Percentiles rank a stretch among this genome's conserved stretches.
Conservation (phyloP, 2,888 invertebrate genomes). For the Tenthredo amoena region DNA sequence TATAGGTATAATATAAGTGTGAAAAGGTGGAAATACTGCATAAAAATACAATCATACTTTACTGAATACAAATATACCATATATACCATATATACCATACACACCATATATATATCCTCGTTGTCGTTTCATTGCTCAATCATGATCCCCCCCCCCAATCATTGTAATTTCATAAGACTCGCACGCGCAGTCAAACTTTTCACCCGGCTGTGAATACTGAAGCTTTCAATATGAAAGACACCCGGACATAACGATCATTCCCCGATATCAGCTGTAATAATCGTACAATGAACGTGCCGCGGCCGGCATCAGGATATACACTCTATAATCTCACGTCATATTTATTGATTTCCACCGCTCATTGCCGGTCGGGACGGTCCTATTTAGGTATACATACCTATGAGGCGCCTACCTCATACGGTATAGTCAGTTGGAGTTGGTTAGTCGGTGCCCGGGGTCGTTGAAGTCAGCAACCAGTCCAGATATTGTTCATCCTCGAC, state of each 20-base stretch:
- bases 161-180: neutral
- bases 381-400: no score
- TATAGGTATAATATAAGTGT: neutral
- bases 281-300: neutral
- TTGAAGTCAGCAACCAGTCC: neutral
- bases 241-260: neutral
- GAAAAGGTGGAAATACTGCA: neutral
- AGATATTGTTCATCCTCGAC: neutral
- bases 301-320: neutral
- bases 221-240: neutral
- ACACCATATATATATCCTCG: neutral
- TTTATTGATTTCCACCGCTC: neutral
- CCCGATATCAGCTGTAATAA: neutral
- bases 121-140: neutral
- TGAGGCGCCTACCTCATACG: no score
- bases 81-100: no score
- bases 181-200: neutral
- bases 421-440: neutral
- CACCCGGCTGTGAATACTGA: neutral
- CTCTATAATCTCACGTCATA: neutral
- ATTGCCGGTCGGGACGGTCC: no score
- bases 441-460: neutral
- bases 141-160: neutral
- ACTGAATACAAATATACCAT: neutral
- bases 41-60: neutral